Evolutionary conservation across 2,797 vertebrate genomes (phyloP).

Genomic region (Lepus oiostolus): DNA sequence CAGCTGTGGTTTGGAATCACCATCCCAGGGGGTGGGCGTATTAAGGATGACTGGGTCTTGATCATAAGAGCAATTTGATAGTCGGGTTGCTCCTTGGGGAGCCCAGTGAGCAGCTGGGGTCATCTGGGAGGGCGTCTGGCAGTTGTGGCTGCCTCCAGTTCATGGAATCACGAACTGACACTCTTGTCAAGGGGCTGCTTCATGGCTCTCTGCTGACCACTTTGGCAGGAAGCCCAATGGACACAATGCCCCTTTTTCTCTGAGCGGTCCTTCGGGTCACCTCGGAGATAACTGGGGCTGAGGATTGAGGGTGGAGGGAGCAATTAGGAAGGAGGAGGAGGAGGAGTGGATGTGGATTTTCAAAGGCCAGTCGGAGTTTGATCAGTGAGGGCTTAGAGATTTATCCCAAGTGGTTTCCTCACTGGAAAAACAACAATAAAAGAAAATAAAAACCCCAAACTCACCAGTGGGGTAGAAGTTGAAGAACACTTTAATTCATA

Average conservation of each 20-base stretch:
- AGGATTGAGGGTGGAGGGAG: slow-evolving; percentile 82
- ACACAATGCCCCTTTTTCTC: slow-evolving; percentile 78
- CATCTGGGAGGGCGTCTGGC: neutral
- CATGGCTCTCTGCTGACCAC: slow-evolving; percentile 71
- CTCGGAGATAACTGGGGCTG: slow-evolving; percentile 74
- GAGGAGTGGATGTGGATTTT: slow-evolving; percentile 66
- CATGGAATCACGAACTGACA: slow-evolving; percentile 25
- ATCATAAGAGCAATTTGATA: neutral
- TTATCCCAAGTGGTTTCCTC: slow-evolving; percentile 80
- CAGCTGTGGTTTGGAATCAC: neutral
- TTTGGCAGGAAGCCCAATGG: slow-evolving; percentile 51
- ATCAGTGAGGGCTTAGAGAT: slow-evolving; percentile 79
- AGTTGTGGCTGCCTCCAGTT: neutral
- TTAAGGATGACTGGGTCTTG: neutral
- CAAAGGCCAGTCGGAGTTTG: slow-evolving; percentile 81
- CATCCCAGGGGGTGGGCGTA: accelerated
- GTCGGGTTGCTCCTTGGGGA: neutral
- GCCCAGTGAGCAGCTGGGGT: neutral
- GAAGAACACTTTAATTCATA: slow-evolving; percentile 91
- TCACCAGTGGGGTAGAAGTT: slow-evolving; percentile 86
- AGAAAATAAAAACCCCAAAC: slow-evolving; percentile 47
- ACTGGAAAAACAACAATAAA: slow-evolving; percentile 78
- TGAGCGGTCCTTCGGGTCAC: slow-evolving; percentile 63
- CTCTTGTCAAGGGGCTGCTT: slow-evolving; percentile 66
- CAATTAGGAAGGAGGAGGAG: slow-evolving; percentile 83